Evolutionary conservation across 2,888 invertebrate species (phyloP), one percentile per base, ranked within the genome.

Genomic region (Molorchus minor): DNA sequence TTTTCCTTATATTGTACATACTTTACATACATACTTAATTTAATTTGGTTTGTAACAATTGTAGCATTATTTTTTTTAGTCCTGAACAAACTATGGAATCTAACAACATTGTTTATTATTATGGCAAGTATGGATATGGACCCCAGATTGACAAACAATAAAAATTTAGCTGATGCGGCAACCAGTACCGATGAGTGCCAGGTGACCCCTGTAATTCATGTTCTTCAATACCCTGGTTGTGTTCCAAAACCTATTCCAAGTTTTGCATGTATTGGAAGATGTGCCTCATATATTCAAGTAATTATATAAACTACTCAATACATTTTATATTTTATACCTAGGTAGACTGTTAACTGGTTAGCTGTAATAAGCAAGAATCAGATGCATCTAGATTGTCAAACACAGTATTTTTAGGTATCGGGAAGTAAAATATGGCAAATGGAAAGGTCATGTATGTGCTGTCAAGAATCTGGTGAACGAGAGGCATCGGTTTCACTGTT

Each of bases 341-440:
- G n/a, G n/a, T n/a, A n/a, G n/a, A n/a, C n/a, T n/a, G n/a, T n/a
- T n/a, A n/a, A n/a, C n/a, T n/a, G n/a, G n/a, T n/a, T n/a, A n/a
- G n/a, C n/a, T n/a, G n/a, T n/a, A n/a, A n/a, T n/a, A n/a, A n/a
- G n/a, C n/a, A n/a, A n/a, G n/a, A n/a, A n/a, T n/a, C n/a, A n/a
- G n/a, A n/a, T n/a, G n/a, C n/a, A n/a, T n/a, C n/a, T n/a, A n/a
- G n/a, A n/a, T n/a, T n/a, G n/a, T n/a, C n/a, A n/a, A n/a, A n/a
- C n/a, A n/a, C n/a, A n/a, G 17, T 21, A 41, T 51, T 61, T 66
- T 61, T 74, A 95, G 95, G 94, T 96, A 4, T 95, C 95, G 29
- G 94, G 94, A 3, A 94, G 94, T 71, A 95, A 95, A 85, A 92
- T 95, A 77, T 96, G 95, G 95, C 95, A 95, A 85, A 94, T 95